phyloP scores from a whole-genome alignment of 2,888 invertebrate genomes.

The Athetis lepigone region DNA sequence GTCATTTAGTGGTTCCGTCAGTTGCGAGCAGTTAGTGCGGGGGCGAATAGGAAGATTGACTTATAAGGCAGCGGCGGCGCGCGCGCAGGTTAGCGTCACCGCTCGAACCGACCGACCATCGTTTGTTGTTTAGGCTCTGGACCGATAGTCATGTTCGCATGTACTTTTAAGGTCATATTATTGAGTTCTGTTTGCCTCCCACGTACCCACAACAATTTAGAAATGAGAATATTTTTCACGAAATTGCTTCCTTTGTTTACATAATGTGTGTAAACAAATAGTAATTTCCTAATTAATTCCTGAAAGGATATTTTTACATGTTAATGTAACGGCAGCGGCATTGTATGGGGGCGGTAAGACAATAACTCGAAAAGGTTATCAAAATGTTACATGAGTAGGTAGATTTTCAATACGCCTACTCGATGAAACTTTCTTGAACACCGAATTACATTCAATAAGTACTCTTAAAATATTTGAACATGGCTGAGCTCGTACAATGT shows the following conservation, averaged over 20 bases:
- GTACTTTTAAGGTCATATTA: conserved; percentile 85
- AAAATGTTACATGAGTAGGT: conserved; percentile 41
- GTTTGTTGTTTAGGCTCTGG: conserved; percentile 78
- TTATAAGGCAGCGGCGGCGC: conserved; percentile 81
- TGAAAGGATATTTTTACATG: conserved; percentile 31
- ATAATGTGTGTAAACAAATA: conserved; percentile 17
- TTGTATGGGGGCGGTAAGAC: conserved; percentile 31
- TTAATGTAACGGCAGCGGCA: conserved; percentile 15
- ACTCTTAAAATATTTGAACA: conserved; percentile 34
- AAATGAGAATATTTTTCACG: conserved; percentile 50
- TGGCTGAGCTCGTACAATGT: conserved; percentile 34
- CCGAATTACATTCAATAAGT: conserved; percentile 39
- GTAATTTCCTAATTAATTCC: conserved; percentile 19
- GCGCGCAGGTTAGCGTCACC: conserved; percentile 83
- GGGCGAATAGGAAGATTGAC: conserved; percentile 88
- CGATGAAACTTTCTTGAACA: conserved; percentile 38
- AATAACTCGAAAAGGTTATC: conserved; percentile 47
- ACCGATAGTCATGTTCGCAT: conserved; percentile 76
- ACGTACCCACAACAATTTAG: conserved; percentile 63
- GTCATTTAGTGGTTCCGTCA: conserved; percentile 76
- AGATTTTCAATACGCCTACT: conserved; percentile 43
- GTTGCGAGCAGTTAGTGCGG: conserved; percentile 75
- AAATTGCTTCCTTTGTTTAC: conserved; percentile 28
- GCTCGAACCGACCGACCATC: conserved; percentile 79
- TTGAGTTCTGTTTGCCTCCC: conserved; percentile 76